Percentiles rank a stretch among this genome's conserved stretches.
Evolutionary conservation across 2,888 invertebrate species (phyloP).

Genomic region (Bursaphelenchus okinawaensis): DNA sequence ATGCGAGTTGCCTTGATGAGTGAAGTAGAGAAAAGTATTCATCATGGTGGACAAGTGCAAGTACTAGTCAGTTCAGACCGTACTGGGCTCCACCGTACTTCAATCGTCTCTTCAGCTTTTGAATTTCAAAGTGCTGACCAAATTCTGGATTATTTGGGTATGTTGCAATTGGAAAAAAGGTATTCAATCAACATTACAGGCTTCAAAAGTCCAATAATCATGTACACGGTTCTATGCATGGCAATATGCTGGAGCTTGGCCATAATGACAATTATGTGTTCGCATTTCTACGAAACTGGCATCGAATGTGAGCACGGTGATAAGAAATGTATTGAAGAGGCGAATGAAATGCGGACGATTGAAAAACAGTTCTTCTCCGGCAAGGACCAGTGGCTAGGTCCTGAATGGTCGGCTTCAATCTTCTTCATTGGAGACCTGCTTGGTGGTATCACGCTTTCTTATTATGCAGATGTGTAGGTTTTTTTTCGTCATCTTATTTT

Average conservation of each 20-base stretch:
- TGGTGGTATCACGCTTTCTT: slow-evolving; percentile 6
- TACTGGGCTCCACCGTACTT: background rate
- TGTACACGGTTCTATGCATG: slow-evolving; percentile 1
- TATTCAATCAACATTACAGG: too few species aligned
- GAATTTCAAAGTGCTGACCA: background rate
- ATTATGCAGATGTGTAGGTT: slow-evolving; percentile 8
- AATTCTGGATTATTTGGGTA: background rate
- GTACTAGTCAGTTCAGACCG: background rate
- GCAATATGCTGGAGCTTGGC: background rate
- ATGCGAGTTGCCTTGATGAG: background rate
- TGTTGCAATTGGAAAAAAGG: too few species aligned
- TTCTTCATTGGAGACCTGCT: slow-evolving; percentile 13
- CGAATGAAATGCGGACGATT: background rate
- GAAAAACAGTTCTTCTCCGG: background rate
- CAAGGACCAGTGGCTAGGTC: background rate
- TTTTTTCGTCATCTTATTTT: background rate
- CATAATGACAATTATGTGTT: background rate
- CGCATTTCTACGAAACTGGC: background rate
- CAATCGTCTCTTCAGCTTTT: background rate
- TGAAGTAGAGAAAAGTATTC: background rate
- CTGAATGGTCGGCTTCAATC: slow-evolving; percentile 8
- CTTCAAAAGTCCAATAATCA: background rate
- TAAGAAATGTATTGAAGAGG: background rate
- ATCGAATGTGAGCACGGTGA: background rate
- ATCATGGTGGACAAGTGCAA: background rate